Conservation (phyloP, 2,113 vertebrate species). For the Anseranas semipalmata region DNA sequence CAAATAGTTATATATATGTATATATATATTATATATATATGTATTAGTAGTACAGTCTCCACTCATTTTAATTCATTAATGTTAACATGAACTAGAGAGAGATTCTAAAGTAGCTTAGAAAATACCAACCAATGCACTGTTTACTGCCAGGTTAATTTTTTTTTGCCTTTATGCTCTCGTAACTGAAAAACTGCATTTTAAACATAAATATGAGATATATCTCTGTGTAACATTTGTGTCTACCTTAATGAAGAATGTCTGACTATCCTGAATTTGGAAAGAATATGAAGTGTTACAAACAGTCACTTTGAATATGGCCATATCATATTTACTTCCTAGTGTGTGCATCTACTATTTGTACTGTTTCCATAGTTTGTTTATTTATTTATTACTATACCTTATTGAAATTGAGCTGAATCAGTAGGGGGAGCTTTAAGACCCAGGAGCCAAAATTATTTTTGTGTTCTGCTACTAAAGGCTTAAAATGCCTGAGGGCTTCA, state of each 20-base stretch:
- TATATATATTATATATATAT: not conserved
- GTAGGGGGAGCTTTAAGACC: constrained; percentile 35
- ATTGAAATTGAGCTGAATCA: not conserved
- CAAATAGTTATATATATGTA: not conserved
- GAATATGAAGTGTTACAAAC: not conserved
- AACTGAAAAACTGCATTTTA: not conserved
- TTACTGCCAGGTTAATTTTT: not conserved
- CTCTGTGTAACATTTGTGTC: not conserved
- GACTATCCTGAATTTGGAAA: not conserved
- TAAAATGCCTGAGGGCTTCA: not conserved
- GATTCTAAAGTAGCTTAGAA: not conserved
- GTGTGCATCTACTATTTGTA: not conserved
- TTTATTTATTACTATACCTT: not conserved
- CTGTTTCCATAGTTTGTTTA: not conserved
- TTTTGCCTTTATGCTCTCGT: not conserved
- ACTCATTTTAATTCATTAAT: not conserved
- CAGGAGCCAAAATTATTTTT: not conserved
- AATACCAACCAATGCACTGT: not conserved
- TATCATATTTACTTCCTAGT: not conserved
- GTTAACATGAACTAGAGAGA: not conserved
- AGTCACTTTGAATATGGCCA: not conserved
- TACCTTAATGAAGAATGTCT: not conserved
- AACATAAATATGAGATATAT: not conserved
- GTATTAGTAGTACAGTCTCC: not conserved
- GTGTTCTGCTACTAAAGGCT: not conserved